Evolutionary conservation across 2,888 invertebrate species (phyloP).

Genomic region (Spicauda simplicius): DNA sequence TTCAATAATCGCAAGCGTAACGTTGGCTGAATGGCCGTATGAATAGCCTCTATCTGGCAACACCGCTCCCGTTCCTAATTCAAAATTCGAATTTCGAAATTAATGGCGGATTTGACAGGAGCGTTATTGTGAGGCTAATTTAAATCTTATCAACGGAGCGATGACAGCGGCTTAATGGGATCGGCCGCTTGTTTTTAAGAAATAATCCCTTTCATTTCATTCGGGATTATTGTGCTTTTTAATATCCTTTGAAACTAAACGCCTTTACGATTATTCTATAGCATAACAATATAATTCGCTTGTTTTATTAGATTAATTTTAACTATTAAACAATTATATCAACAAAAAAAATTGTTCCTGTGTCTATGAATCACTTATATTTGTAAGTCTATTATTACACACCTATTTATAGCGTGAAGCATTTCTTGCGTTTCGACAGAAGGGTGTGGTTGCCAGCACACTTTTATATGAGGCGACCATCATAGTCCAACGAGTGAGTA

Average conservation of each 20-base stretch:
- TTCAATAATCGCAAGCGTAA: slow-evolving; percentile 47
- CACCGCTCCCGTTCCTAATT: slow-evolving; percentile 80
- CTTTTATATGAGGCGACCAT: no score
- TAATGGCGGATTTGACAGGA: slow-evolving; percentile 84
- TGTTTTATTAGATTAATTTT: no score
- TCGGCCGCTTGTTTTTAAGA: slow-evolving; percentile 72
- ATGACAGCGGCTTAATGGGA: slow-evolving; percentile 83
- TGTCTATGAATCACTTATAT: no score
- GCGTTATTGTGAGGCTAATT: slow-evolving; percentile 83
- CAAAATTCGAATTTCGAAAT: slow-evolving; percentile 73
- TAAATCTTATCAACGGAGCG: slow-evolving; percentile 82
- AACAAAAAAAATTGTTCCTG: no score
- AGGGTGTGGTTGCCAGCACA: no score
- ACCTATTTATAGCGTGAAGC: no score
- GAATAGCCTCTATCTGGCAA: slow-evolving; percentile 47
- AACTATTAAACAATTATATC: no score
- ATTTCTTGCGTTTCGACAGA: no score
- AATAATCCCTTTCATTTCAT: slow-evolving; percentile 68
- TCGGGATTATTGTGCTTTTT: slow-evolving; percentile 51
- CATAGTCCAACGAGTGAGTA: no score
- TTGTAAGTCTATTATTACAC: no score
- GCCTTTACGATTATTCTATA: slow-evolving; percentile 27
- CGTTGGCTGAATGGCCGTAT: slow-evolving; percentile 41
- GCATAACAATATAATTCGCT: neutral
- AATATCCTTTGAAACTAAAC: slow-evolving; percentile 42